These are phyloP conservation scores for Hypotaenidia philippensis DNA, from an alignment of 2,797 vertebrate species.

Conservation along the genomic window DNA sequence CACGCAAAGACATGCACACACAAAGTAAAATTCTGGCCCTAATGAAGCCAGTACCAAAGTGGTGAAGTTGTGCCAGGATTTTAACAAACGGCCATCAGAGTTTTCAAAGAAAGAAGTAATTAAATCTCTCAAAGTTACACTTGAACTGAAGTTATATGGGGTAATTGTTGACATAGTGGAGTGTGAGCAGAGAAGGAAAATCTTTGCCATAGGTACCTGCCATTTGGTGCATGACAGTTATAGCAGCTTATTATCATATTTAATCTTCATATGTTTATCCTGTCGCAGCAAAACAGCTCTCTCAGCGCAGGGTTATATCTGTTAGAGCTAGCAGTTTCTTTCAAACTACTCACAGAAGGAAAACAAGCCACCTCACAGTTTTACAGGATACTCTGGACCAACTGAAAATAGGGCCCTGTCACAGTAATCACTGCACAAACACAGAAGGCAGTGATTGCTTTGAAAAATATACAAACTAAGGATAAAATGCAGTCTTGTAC, in stretches of 20 bases:
- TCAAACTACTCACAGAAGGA: neutral
- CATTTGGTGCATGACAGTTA: neutral
- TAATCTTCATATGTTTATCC: neutral
- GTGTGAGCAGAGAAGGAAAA: neutral
- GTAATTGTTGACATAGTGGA: neutral
- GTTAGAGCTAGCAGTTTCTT: neutral
- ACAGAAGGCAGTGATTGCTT: neutral
- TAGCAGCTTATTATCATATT: neutral
- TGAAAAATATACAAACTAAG: neutral
- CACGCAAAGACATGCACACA: accelerated
- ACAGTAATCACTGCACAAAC: neutral
- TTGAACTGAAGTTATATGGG: neutral
- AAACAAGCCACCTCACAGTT: accelerated
- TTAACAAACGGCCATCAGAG: neutral
- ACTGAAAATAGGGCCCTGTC: neutral
- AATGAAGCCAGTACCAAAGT: neutral
- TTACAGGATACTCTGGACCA: neutral
- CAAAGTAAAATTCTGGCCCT: neutral
- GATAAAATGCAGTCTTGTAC: neutral
- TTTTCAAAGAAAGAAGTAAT: neutral
- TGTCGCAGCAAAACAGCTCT: neutral
- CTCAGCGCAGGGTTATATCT: neutral
- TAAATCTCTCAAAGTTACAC: neutral
- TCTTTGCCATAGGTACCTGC: neutral
- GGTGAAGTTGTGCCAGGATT: neutral